Evolutionary conservation across 2,113 vertebrate genomes (phyloP).

Genomic region (Eulemur rufifrons): DNA sequence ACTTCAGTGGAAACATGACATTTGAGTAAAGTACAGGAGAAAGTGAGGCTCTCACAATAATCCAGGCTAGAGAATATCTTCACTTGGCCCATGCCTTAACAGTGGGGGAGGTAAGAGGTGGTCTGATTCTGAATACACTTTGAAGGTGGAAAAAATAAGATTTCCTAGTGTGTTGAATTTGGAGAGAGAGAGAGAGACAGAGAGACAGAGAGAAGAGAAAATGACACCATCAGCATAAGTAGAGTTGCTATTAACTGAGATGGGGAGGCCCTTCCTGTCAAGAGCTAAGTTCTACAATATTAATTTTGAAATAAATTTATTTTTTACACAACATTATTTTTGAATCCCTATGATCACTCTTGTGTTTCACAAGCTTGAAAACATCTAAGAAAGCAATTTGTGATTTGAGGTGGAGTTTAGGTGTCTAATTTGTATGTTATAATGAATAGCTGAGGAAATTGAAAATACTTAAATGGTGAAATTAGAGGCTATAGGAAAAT

Average conservation of each 20-base stretch:
- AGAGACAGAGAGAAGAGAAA: background rate
- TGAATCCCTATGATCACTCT: background rate
- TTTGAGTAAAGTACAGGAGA: background rate
- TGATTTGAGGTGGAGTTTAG: background rate
- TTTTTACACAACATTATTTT: background rate
- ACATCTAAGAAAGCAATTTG: background rate
- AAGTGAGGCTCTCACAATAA: background rate
- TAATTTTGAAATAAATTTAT: background rate
- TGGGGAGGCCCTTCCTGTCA: rapidly evolving
- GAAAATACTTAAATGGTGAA: background rate
- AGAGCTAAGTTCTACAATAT: background rate
- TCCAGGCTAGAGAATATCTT: background rate
- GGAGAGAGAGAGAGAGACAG: background rate
- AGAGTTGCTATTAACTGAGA: background rate
- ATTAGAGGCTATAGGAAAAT: background rate
- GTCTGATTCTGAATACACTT: background rate
- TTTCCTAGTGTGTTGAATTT: background rate
- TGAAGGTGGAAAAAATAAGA: background rate
- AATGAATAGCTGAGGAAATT: background rate
- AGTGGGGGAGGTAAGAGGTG: background rate
- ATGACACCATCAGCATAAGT: background rate
- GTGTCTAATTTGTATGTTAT: background rate
- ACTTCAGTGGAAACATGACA: background rate
- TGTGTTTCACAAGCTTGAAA: background rate
- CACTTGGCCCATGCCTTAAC: too few relatives aligned